phyloP scores from a whole-genome alignment of 1,140 invertebrate species.

The Lithobius niger region DNA sequence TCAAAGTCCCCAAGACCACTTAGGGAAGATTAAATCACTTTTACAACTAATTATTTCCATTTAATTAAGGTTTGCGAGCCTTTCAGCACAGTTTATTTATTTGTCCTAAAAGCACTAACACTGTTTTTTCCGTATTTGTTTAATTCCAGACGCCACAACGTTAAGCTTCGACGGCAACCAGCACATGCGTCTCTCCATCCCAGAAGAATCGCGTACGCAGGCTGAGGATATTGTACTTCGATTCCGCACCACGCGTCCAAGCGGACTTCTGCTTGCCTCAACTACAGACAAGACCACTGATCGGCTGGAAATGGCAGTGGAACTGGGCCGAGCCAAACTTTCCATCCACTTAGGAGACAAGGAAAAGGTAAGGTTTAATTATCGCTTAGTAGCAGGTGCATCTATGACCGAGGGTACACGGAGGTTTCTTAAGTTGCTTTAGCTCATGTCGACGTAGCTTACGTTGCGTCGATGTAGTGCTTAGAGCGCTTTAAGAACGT shows the following conservation, averaged over 20 bases:
- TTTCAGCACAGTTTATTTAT: no score
- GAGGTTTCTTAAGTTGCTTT: no score
- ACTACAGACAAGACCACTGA: slow-evolving; percentile 61
- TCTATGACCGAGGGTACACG: no score
- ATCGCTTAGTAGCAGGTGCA: no score
- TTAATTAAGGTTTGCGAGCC: no score
- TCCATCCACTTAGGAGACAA: slow-evolving; percentile 67
- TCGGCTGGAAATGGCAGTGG: slow-evolving; percentile 64
- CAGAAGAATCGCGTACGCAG: slow-evolving; percentile 67
- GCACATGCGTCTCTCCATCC: slow-evolving; percentile 62
- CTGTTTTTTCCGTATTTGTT: slow-evolving; percentile 7
- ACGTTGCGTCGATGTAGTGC: no score
- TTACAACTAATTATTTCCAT: no score
- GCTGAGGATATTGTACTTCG: slow-evolving; percentile 80
- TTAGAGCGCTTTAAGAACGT: no score
- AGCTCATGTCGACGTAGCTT: no score
- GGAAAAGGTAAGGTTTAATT: slow-evolving; percentile 66
- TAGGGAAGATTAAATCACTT: no score
- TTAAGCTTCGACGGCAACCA: slow-evolving; percentile 78
- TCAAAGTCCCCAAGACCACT: no score
- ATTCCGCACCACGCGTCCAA: slow-evolving; percentile 66
- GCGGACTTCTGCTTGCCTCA: slow-evolving; percentile 41
- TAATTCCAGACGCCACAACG: slow-evolving; percentile 60
- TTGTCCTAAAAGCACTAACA: no score
- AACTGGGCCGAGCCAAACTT: slow-evolving; percentile 61